Conservation (phyloP, 2,797 vertebrate genomes). For the Urophycis tenuis region DNA sequence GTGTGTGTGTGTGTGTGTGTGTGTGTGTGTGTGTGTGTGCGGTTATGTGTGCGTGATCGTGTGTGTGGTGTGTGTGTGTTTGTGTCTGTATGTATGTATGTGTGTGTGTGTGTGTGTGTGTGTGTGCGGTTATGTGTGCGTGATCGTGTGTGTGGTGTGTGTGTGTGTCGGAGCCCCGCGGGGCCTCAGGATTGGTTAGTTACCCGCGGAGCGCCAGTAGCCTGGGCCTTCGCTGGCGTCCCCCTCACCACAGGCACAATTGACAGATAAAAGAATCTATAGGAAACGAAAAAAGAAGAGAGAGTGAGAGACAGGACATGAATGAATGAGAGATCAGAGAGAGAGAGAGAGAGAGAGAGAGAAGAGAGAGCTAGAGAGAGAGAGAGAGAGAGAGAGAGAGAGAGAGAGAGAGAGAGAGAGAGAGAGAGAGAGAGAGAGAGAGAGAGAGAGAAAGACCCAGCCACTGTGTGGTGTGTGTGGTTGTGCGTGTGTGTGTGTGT, state of each 20-base stretch:
- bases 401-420: constrained; percentile 21
- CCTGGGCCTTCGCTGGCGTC: constrained; percentile 34
- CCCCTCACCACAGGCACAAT: constrained; percentile 48
- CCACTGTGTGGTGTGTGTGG: constrained; percentile 10
- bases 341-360: constrained; percentile 5
- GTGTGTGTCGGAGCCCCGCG: constrained; percentile 28
- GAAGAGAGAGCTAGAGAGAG: constrained; percentile 10
- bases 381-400: constrained; percentile 27
- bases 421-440: constrained; percentile 17
- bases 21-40: not conserved
- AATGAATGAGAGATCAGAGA: constrained; percentile 15
- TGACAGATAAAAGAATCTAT: not conserved
- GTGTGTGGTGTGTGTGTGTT: not conserved
- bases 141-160: not conserved
- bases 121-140: too few relatives aligned
- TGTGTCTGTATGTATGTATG: too few relatives aligned
- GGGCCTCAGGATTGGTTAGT: constrained; percentile 46
- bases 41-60: not conserved
- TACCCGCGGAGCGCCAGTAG: constrained; percentile 49
- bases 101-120: not conserved
- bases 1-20: constrained; percentile 2
- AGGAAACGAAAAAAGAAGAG: constrained; percentile 12
- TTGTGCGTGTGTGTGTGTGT: constrained; percentile 2
- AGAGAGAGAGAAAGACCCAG: constrained; percentile 31
- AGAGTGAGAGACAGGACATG: not conserved